Evolutionary conservation across 2,888 invertebrate species (phyloP), one percentile per base, ranked within the genome.

Genomic region (Saturnia pavonia): DNA sequence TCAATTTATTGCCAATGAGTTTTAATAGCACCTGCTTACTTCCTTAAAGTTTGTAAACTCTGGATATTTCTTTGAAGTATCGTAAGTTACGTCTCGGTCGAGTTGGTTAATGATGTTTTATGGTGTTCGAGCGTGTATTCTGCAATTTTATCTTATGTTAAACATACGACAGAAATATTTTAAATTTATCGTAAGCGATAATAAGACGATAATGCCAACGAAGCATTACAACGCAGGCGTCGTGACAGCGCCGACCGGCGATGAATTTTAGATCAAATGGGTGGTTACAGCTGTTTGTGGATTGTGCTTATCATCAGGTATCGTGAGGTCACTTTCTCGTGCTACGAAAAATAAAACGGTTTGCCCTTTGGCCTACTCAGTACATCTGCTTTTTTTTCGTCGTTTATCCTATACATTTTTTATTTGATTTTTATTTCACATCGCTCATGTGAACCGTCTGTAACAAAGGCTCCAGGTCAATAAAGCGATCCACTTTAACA

Each of bases 1-100:
- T 76, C 79, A 82, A 72, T 80, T 60, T 82, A 81, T 81, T 71
- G 75, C 74, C 40, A n/a, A 11, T 48, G 48, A 48, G 65, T 63
- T 51, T 16, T 22, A 54, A 40, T 25, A 51, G 72, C 65, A 68
- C 69, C 69, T 71, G 70, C 27, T 70, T 70, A 69, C 70, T 67
- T 70, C 16, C 67, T 27, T 42, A 27, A 42, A 40, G 43, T 25
- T 67, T 51, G 54, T 54, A 54, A 69, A 67, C 67, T 54, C 42
- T 51, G 40, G 54, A 57, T 40, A 68, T 25, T 65, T 22, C 8
- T 40, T 54, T 70, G 25, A 54, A 42, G 42, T 42, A 7, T 63
- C 63, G 34, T 63, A 65, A 40, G 40, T 65, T 40, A 65, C 65
- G 65, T 65, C 65, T 65, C 22, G 19, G 65, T 65, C 40, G n/a